Conservation (phyloP, 2,113 vertebrate species). For the Channa maculata region DNA sequence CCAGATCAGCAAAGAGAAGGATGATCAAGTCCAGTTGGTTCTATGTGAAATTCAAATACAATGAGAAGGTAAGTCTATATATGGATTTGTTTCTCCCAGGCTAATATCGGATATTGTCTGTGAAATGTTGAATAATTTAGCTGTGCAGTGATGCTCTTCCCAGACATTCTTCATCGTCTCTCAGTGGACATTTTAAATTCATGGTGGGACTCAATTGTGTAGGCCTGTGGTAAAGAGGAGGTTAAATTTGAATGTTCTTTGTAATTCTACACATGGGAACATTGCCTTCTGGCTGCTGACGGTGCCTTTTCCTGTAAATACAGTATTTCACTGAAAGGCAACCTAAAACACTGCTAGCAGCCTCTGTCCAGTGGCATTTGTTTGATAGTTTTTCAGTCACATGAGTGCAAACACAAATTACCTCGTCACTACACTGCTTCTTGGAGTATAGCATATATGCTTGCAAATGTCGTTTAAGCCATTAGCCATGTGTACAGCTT, state of each 20-base stretch:
- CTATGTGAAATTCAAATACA: conserved; percentile 98
- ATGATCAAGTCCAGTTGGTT: conserved; percentile 99
- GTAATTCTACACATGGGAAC: conserved; percentile 28
- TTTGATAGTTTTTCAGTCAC: conserved; percentile 9
- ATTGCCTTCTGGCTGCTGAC: conserved; percentile 29
- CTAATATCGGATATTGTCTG: not conserved
- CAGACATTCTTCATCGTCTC: conserved; percentile 14
- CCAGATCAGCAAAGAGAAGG: conserved; percentile 69
- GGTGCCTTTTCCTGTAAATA: conserved; percentile 24
- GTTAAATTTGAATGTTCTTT: conserved; percentile 26
- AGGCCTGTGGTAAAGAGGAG: conserved; percentile 33
- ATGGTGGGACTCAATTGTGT: conserved; percentile 3
- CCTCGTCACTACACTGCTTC: not conserved
- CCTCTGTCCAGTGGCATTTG: not conserved
- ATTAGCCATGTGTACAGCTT: too few species aligned
- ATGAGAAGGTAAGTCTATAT: conserved; percentile 91
- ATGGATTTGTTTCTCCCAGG: not conserved
- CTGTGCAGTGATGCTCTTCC: conserved; percentile 11
- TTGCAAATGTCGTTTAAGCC: not conserved
- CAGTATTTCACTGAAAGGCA: conserved; percentile 25
- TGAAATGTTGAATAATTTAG: conserved; percentile 29
- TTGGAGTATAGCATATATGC: not conserved
- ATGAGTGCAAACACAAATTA: not conserved
- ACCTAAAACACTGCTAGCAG: not conserved
- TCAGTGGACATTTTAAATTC: conserved; percentile 35